Evolutionary conservation across 2,797 vertebrate genomes (phyloP), one percentile per base, ranked within the genome.

Genomic region (Scarus forsteni): DNA sequence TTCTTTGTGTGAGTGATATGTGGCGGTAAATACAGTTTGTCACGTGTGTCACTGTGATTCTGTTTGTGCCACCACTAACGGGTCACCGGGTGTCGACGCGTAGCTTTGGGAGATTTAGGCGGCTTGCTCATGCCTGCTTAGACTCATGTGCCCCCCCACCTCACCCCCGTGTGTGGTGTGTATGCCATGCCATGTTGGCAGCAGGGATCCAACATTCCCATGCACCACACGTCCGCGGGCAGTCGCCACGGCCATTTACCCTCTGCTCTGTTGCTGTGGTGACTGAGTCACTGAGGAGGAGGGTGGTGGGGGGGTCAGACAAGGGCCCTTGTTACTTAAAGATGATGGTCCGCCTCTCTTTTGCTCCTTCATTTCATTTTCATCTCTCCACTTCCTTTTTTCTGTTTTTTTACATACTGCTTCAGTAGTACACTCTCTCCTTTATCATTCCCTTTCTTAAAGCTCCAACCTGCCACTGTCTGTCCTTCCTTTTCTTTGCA

Each of bases 231-330:
- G 78, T 95, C 88, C 81, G 48, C 79, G 86, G 93, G 86, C 91
- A 89, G 86, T 88, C 85, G 90, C 89, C 84, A 87, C 72, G 64
- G 87, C 59, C 84, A 91, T 93, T 94, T 85, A 92, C 84, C 84
- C 90, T 89, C 87, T 73, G 88, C 89, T 92, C 89, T 87, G 95
- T 94, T 96, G 91, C 94, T 93, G 84, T 93, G 94, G 92, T 79
- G 91, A 96, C 92, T 63, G 70, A 89, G 85, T 90, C 85, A 79
- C 84, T 67, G 46, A 79, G 80, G 57, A 81, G 76, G 84, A 85
- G 50, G 16, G 71, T 54, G 51, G 72, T 8, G 19, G 63, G 39
- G 36, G 68, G 72, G 76, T 83, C 82, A 82, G 88, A 88, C 83
- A 85, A 75, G 81, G 86, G 88, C 65, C 86, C 49, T 80, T 85